Conservation (phyloP, 2,797 vertebrate species). For the Hypotaenidia philippensis region DNA sequence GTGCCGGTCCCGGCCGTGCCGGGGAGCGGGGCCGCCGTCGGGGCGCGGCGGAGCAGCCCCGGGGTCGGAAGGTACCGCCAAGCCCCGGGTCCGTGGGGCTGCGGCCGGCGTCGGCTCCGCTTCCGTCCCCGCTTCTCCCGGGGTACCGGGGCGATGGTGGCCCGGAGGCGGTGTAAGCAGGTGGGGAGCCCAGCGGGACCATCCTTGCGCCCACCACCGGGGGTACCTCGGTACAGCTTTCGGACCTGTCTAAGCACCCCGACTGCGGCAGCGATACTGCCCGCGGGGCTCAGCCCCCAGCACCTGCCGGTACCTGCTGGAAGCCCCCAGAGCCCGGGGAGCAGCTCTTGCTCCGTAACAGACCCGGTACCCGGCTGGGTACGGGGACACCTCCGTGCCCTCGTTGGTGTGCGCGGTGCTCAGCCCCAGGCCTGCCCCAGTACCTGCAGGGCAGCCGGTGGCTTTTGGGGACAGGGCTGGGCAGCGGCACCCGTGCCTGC, state of each 20-base stretch:
- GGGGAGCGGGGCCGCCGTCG: background rate
- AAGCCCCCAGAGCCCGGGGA: background rate
- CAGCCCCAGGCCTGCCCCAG: accelerated
- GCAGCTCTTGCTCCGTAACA: background rate
- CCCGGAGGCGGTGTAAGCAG: no score
- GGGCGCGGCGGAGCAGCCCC: background rate
- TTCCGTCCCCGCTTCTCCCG: background rate
- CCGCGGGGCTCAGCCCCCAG: background rate
- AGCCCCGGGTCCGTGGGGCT: background rate
- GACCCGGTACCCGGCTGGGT: background rate
- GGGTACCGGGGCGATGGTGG: background rate
- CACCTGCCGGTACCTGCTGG: background rate
- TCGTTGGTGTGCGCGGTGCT: accelerated
- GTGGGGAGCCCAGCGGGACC: background rate
- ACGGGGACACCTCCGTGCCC: accelerated
- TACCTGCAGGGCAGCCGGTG: accelerated
- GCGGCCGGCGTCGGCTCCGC: background rate
- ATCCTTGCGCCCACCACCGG: accelerated
- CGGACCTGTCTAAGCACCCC: accelerated
- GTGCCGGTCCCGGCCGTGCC: background rate
- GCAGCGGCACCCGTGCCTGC: background rate
- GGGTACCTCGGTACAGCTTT: background rate
- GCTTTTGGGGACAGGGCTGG: background rate
- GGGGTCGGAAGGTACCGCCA: background rate
- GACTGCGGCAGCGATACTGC: background rate